Evolutionary conservation across 1,140 invertebrate genomes (phyloP), one percentile per base, ranked within the genome.

Genomic region (Drosophila aff.): DNA sequence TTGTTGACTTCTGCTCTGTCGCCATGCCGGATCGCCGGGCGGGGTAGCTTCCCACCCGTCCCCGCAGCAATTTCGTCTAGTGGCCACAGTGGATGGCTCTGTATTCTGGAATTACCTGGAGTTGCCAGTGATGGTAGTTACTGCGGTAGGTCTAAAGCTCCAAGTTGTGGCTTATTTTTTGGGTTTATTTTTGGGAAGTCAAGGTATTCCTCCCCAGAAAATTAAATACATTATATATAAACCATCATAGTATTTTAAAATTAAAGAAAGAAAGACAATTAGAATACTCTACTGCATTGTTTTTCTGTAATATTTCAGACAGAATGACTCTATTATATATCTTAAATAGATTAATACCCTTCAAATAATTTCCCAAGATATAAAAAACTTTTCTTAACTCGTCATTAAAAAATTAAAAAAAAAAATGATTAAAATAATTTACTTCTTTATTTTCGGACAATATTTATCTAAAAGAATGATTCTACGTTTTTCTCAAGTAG

Each of bases 1-100:
- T 50, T 65, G 60, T 44, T 79, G 84, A 82, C 83, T 86, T 72
- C 79, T 73, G 83, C 83, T 80, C 68, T 67, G 76, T 66, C 75
- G 75, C 75, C 44, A 77, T 23, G 76, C 46, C 49, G 41, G 52
- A 57, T 58, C 28, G 33, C n/a, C 38, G 38, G 44, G 5, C 16
- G 38, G 52, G 33, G 52, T 33, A 21, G 11, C 33, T 16, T 31
- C 38, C 41, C 40, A 23, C 18, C 33, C 26, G 23, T 38, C 18
- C 4, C 60, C 23, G 5, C n/a, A 28, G 16, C 31, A 49, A 40
- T n/a, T 23, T 3, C 16, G 3, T 21, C 31, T 5, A 15, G 36
- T 33, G 18, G 15, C 38, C 38, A 16, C 31, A 63, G 16, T 66
- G 58, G 63, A 16, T 62, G 60, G 18, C 13, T 44, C 38, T 33